Evolutionary conservation across 2,797 vertebrate species (phyloP), one percentile per base, ranked within the genome.

Genomic region (Rousettus madagascariensis): DNA sequence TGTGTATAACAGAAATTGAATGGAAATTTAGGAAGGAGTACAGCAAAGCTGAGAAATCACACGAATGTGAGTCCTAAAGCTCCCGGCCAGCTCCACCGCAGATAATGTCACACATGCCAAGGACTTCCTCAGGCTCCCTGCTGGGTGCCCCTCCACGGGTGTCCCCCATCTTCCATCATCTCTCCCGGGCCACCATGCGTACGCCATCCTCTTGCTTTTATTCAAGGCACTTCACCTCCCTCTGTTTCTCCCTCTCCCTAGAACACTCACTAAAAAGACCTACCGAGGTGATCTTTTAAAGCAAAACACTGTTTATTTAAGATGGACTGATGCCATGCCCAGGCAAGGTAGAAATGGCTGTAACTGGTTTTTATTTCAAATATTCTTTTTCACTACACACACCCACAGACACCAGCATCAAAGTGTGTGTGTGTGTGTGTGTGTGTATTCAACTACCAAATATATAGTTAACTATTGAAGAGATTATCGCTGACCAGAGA

Each of bases 291-390:
- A 85, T 83, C 91, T 94, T 85, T 88, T 78, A 10, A 82, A 90
- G 88, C 7, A 90, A 96, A 95, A 82, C 17, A 46, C n/a, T 72
- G 19, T n/a, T 95, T 68, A 49, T 16, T 57, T 88, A 65, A 86
- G 26, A 77, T 12, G 9, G 10, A 74, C 51, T 65, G 69, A 66
- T 36, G 33, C 30, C 26, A 61, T 20, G 20, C 5, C n/a, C 19
- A 66, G n/a, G 41, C 38, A 57, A 79, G 26, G 28, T 26, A 63
- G 61, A 89, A 93, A 77, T 26, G 61, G 33, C 17, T 22, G 2
- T 33, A 46, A 33, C 41, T 30, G 51, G 6, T 22, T 94, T 93
- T 88, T 78, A 19, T 72, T 91, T 80, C 69, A 77, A 86, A 72
- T 24, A 53, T 66, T 82, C 30, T 57, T 89, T 90, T 85, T 88